Conservation (phyloP, 2,113 vertebrate species). For the Varanus komodoensis region DNA sequence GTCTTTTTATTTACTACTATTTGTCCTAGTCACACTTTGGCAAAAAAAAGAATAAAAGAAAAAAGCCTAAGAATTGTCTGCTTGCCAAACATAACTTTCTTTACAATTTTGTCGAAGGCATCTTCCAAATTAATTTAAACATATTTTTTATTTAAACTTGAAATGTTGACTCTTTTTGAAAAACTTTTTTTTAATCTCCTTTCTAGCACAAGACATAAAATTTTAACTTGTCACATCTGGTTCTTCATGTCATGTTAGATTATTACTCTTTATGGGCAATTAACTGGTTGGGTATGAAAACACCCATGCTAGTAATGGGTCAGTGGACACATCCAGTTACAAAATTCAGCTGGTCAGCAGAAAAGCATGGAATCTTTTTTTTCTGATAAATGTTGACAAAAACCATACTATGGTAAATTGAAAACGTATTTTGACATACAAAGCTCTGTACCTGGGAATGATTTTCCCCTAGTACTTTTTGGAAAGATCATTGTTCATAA, state of each 20-base stretch:
- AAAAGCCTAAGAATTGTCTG: not conserved
- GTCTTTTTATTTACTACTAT: not conserved
- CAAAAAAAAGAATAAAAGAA: not conserved
- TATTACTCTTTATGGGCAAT: slow-evolving; percentile 71
- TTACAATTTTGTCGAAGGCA: not conserved
- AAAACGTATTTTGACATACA: slow-evolving; percentile 1
- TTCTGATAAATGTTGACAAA: slow-evolving; percentile 21
- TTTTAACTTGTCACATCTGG: slow-evolving; percentile 69
- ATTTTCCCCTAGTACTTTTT: not conserved
- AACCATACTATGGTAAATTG: slow-evolving; percentile 17
- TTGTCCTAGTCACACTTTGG: not conserved
- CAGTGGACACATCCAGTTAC: slow-evolving; percentile 53
- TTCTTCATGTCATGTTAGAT: slow-evolving; percentile 65
- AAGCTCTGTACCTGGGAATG: not conserved
- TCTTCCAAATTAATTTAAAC: not conserved
- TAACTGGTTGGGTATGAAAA: slow-evolving; percentile 71
- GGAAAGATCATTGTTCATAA: not conserved
- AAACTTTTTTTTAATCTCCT: slow-evolving; percentile 41
- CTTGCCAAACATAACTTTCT: not conserved
- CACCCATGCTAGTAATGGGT: slow-evolving; percentile 64
- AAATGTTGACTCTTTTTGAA: slow-evolving; percentile 39
- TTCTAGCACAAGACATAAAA: slow-evolving; percentile 48
- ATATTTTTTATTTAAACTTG: slow-evolving; percentile 41
- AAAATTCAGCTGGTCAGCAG: slow-evolving; percentile 43
- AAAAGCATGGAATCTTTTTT: slow-evolving; percentile 14